These are phyloP conservation scores for Nasonia oneida DNA, from an alignment of 2,888 invertebrate genomes.

Conservation along the genomic window DNA sequence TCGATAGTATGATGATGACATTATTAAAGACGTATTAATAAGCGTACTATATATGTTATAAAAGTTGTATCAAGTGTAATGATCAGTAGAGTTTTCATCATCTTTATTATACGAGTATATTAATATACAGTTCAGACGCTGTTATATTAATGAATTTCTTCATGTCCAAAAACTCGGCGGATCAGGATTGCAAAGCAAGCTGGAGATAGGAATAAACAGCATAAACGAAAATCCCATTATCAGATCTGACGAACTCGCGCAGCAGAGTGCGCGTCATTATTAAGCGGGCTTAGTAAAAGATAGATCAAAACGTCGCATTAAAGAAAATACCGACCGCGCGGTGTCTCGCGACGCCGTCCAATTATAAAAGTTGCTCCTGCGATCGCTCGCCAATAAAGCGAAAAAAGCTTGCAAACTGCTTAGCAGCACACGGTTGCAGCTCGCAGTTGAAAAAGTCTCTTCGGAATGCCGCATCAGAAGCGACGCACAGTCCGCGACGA, in stretches of 20 bases:
- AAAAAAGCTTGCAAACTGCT: neutral
- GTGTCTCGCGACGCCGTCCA: conserved; percentile 4
- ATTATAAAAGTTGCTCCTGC: conserved; percentile 26
- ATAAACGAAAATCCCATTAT: neutral
- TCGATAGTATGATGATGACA: neutral
- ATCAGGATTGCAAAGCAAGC: neutral
- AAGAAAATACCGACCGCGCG: neutral
- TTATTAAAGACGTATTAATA: neutral
- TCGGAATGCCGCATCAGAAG: neutral
- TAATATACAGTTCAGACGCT: too few relatives aligned
- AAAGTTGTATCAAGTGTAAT: too few relatives aligned
- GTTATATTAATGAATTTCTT: too few relatives aligned
- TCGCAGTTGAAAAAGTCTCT: neutral
- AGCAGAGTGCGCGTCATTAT: neutral
- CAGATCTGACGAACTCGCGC: neutral
- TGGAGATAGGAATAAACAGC: neutral
- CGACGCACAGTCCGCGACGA: neutral
- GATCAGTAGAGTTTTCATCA: too few relatives aligned
- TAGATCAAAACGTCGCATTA: neutral
- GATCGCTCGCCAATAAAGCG: neutral
- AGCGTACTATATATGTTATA: neutral
- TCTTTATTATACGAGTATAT: too few relatives aligned
- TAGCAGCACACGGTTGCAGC: neutral
- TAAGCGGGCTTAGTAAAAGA: neutral
- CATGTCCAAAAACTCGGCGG: neutral